Evolutionary conservation across 2,113 vertebrate genomes (phyloP), one percentile per base, ranked within the genome.

Genomic region (Erythrolamprus reginae): DNA sequence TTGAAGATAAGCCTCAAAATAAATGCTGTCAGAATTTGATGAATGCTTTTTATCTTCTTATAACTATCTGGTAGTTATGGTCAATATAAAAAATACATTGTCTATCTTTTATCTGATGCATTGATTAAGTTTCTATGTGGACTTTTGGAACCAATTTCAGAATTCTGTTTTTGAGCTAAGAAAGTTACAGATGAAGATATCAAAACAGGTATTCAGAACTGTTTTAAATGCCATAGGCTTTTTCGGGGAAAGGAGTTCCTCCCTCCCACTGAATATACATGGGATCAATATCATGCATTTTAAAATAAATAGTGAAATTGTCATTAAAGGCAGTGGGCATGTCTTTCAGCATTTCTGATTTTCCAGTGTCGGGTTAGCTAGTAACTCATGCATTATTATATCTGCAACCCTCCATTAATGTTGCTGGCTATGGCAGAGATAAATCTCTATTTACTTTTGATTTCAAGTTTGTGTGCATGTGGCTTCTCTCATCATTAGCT

Each of bases 21-120:
- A 82, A 87, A 90, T 82, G 47, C 65, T 90, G 85, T 42, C 28
- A 42, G 65, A 90, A 90, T 87, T 28, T 90, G 84, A 24, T 53
- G 24, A 55, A 45, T 82, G 65, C 48, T 70, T 65, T 90, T 90
- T 33, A 86, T 70, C 48, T 87, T 65, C 38, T 53, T 28, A 55
- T 77, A 90, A 90, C 51, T 86, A 82, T 47, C 33, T 84, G 86
- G 26, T 48, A 82, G 45, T 90, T 38, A n/a, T n/a, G 84, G 17
- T 82, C 65, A 87, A 42, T 42, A 42, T 12, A 52, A 51, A 51
- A 58, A 82, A 50, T 82, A 56, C 26, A 87, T 87, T 45, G 45
- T 45, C 45, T 45, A 45, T 5, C 45, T 45, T 45, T 45, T 45
- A 33, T 55, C 38, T 23, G 70, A 77, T 77, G 70, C 70, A 38